These are phyloP conservation scores for Triplophysa tibetana DNA, from an alignment of 2,113 vertebrate species.

Conservation along the genomic window DNA sequence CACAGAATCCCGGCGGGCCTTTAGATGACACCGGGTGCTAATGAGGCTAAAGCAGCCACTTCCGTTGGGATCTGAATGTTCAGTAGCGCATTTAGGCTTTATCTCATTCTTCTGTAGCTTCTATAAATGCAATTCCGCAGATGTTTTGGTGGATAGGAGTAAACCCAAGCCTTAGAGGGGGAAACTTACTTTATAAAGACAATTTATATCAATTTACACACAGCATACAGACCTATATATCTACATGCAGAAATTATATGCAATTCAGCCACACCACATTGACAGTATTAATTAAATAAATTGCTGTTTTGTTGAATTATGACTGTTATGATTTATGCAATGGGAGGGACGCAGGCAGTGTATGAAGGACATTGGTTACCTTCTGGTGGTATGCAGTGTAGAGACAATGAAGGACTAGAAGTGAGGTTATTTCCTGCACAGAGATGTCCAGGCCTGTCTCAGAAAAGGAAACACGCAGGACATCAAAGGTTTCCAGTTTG, in stretches of 20 bases:
- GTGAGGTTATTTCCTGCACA: slow-evolving; percentile 16
- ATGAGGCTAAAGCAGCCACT: slow-evolving; percentile 42
- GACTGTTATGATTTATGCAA: too few relatives aligned
- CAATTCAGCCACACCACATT: too few relatives aligned
- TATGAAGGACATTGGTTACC: not conserved
- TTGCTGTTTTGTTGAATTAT: too few relatives aligned
- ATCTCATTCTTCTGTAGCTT: not conserved
- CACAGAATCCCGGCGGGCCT: slow-evolving; percentile 1
- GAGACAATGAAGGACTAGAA: not conserved
- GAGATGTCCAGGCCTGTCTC: slow-evolving; percentile 32
- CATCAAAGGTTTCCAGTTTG: slow-evolving; percentile 49
- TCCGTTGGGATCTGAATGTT: slow-evolving; percentile 37
- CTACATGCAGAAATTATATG: too few relatives aligned
- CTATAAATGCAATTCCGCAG: slow-evolving; percentile 28
- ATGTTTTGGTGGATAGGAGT: slow-evolving; percentile 13
- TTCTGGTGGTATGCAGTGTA: not conserved
- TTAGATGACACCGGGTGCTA: slow-evolving; percentile 45
- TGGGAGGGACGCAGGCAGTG: too few relatives aligned
- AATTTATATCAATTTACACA: not conserved
- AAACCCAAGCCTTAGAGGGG: not conserved
- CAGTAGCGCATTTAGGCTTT: slow-evolving; percentile 15
- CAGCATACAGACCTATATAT: not conserved
- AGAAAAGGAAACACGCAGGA: slow-evolving; percentile 13
- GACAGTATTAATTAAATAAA: too few relatives aligned
- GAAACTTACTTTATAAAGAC: not conserved